Evolutionary conservation across 2,797 vertebrate species (phyloP).

Genomic region (Macropus fuliginosus): DNA sequence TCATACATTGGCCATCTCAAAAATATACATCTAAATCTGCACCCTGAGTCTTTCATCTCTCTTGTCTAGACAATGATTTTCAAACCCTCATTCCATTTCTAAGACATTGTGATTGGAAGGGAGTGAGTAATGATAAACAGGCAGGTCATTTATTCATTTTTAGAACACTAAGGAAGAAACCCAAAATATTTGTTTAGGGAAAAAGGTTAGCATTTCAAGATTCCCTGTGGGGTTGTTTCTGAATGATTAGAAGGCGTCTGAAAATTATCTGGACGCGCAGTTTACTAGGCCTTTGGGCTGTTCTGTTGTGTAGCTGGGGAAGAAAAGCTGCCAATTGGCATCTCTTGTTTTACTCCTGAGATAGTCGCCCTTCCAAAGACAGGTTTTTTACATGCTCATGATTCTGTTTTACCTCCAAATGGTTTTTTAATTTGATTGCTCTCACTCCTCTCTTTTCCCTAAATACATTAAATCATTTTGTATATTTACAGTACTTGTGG

Average conservation of each 20-base stretch:
- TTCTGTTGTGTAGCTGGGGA: slow-evolving; percentile 7
- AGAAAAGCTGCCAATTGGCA: slow-evolving; percentile 21
- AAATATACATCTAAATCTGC: not conserved
- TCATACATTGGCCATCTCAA: not conserved
- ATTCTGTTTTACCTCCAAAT: slow-evolving; percentile 35
- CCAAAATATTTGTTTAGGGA: slow-evolving; percentile 7
- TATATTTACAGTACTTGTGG: not conserved
- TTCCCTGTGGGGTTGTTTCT: not conserved
- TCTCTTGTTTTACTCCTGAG: slow-evolving; percentile 52
- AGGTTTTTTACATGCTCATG: slow-evolving; percentile 19
- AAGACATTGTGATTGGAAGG: not conserved
- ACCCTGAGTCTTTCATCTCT: not conserved
- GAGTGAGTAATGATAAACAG: not conserved
- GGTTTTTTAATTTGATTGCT: slow-evolving; percentile 26
- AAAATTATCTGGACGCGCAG: not conserved
- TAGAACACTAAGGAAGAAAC: not conserved
- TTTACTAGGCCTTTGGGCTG: slow-evolving; percentile 15
- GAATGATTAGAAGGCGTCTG: slow-evolving; percentile 5
- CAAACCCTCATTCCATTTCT: not conserved
- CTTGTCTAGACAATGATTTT: not conserved
- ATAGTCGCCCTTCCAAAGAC: slow-evolving; percentile 39
- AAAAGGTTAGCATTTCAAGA: slow-evolving; percentile 11
- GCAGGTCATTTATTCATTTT: not conserved
- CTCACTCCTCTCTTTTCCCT: slow-evolving; percentile 17
- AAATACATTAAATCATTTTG: slow-evolving; percentile 4